A percentile compares a stretch with the other conserved stretches of the same genome.
Conservation (phyloP, 2,113 vertebrate species). For the Hypocryptadius cinnamomeus region DNA sequence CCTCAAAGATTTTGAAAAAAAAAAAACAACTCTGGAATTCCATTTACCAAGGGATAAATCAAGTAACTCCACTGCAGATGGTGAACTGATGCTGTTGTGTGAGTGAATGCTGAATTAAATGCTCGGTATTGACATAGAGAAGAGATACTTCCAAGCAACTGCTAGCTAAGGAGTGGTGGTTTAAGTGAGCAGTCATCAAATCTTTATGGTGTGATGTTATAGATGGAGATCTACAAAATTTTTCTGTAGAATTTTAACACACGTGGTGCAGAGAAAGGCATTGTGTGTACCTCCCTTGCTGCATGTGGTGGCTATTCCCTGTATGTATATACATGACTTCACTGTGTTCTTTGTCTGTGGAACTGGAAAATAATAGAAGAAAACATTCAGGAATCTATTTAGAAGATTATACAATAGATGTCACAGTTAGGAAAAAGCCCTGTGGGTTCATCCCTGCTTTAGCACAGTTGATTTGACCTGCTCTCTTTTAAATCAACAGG, state of each 20-base stretch:
- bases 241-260: neutral
- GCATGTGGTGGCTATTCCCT: neutral
- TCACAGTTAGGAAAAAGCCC: neutral
- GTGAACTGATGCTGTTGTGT: neutral
- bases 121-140: neutral
- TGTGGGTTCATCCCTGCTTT: neutral
- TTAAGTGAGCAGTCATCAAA: neutral
- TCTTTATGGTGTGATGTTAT: neutral
- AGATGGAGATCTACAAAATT: neutral
- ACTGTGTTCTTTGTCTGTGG: neutral
- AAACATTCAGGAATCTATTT: neutral
- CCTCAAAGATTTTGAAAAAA: neutral
- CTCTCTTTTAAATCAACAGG: neutral
- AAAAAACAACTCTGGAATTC: neutral
- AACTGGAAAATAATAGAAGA: neutral
- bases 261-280: neutral
- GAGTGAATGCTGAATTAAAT: neutral
- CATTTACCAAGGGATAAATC: neutral
- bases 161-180: neutral
- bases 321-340: neutral
- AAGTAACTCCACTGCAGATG: neutral
- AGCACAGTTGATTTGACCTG: neutral
- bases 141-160: neutral
- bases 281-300: neutral
- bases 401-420: neutral